Base-by-base conservation (phyloP, 1,140 invertebrate species). In the Psix sp. region DNA sequence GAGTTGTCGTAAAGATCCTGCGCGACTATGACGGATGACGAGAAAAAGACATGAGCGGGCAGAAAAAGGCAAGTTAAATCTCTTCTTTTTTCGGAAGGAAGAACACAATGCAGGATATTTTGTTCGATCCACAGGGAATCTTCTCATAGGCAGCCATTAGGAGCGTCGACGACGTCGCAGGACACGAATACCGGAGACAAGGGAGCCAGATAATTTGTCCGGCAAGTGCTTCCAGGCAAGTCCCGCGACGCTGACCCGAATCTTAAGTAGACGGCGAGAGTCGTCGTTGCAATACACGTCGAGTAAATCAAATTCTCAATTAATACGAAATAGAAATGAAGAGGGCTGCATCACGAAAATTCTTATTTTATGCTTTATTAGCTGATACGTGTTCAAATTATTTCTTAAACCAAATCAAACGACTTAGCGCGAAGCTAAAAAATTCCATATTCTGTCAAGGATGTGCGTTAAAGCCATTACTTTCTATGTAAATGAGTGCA, bases 161-260 rank as follows among this genome's bases (percentile, higher is more conserved):
- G 78, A 51, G 51, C 57, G 57, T 45, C 36, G 54, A 52, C 26
- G 43, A 35, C 21, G 46, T 35, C 63, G 45, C 11, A 56, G 49
- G 36, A 52, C 57, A 70, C 68, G 66, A 52, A 70, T 43, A 39
- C 11, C 39, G 63, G 67, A 74, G 77, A 73, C 56, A 76, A 75
- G 77, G 74, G 70, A 80, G 57, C 48, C 43, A 63, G 83, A 83
- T 84, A 84, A 84, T 83, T 85, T 83, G 82, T 81, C 79, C 77
- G 66, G 72, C 72, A 76, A 79, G 76, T 68, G 51, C 45, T 70
- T 65, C 9, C 43, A 60, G 73, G 26, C 43, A 39, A 68, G 57
- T 43, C 39, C 40, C 15, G 60, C 36, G 72, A 76, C 52, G 75
- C 82, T 84, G 84, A 84, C 77, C 79, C 81, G 84, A 84, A 84